Conservation (phyloP, 2,113 vertebrate species). For the Muscicapa adusta region DNA sequence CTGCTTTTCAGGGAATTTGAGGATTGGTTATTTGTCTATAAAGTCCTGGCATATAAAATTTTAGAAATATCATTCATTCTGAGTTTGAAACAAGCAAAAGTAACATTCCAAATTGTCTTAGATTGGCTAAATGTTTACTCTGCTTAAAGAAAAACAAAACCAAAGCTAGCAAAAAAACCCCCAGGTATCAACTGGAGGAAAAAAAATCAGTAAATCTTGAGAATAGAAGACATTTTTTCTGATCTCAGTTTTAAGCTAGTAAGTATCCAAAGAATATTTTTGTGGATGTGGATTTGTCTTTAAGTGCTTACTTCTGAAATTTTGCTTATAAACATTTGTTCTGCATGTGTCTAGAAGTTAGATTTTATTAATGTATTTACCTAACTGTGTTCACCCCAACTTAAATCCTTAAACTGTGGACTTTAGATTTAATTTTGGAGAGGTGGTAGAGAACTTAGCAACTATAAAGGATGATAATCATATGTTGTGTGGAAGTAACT, state of each 20-base stretch:
- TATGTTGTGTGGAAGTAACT: background rate
- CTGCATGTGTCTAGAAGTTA: background rate
- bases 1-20: background rate
- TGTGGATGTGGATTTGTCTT: background rate
- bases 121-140: background rate
- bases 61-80: background rate
- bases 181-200: background rate
- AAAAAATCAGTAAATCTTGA: background rate
- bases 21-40: background rate
- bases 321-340: background rate
- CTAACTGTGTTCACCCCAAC: background rate
- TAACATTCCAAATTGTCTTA: background rate
- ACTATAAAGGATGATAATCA: background rate
- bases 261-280: background rate
- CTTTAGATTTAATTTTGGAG: background rate
- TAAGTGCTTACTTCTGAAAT: background rate
- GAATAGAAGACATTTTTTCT: background rate
- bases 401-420: background rate
- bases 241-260: background rate
- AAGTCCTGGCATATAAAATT: background rate
- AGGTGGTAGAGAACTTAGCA: background rate
- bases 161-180: accelerated
- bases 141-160: background rate
- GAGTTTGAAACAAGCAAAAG: background rate
- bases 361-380: background rate